Conservation (phyloP, 1,140 invertebrate species). For the Magallana angulata region DNA sequence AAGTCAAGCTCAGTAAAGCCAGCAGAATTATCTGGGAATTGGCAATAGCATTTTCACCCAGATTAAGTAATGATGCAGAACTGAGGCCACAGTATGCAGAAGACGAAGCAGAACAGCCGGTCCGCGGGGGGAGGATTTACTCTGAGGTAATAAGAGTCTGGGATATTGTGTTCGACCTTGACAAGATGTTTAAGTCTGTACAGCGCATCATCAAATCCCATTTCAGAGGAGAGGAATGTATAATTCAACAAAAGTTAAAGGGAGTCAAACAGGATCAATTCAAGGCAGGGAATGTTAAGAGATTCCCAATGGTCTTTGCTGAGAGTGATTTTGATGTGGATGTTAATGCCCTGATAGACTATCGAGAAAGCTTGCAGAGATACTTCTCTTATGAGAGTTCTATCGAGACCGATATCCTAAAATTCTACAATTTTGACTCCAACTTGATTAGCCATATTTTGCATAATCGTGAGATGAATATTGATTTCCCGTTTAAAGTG, state of each 20-base stretch:
- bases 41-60: conserved; percentile 74
- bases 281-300: background rate
- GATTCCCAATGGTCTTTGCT: background rate
- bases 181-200: conserved; percentile 60
- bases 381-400: too few relatives aligned
- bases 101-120: conserved; percentile 50
- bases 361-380: conserved; percentile 53
- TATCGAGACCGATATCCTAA: too few relatives aligned
- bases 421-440: conserved; percentile 76
- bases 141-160: conserved; percentile 76
- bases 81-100: conserved; percentile 56
- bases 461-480: conserved; percentile 68
- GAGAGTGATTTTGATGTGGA: conserved; percentile 44
- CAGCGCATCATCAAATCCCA: conserved; percentile 71
- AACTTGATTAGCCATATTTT: conserved; percentile 68
- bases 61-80: conserved; percentile 68
- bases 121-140: conserved; percentile 69
- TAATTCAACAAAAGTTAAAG: conserved; percentile 71
- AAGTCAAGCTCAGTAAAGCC: conserved; percentile 69
- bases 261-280: conserved; percentile 59
- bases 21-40: conserved; percentile 73
- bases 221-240: conserved; percentile 66
- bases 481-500: conserved; percentile 76
- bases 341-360: conserved; percentile 28
- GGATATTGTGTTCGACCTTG: conserved; percentile 73